These are phyloP conservation scores for Chaitophorus viminalis DNA, from an alignment of 2,888 invertebrate genomes.

Conservation along the genomic window DNA sequence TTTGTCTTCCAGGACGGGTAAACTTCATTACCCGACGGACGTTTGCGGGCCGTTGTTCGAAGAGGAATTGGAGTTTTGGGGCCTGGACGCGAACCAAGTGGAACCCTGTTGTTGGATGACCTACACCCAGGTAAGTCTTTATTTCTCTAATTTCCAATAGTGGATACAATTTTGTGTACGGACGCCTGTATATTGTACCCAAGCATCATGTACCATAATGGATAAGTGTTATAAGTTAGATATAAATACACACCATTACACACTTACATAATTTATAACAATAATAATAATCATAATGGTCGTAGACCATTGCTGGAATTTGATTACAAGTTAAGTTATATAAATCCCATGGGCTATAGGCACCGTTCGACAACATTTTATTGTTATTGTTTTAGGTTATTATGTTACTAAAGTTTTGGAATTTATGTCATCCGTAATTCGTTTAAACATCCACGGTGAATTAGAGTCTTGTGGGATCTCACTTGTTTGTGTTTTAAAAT, in stretches of 20 bases:
- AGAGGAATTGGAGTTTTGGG: constrained; percentile 99
- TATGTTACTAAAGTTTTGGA: neutral
- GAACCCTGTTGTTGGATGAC: constrained; percentile 99
- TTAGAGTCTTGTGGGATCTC: neutral
- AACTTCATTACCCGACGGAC: constrained; percentile 98
- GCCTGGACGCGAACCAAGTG: constrained; percentile 98
- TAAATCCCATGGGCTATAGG: constrained; percentile 13
- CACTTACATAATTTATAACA: neutral
- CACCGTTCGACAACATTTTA: constrained; percentile 36
- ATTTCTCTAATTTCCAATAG: neutral
- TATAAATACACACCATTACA: neutral
- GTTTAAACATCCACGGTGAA: neutral
- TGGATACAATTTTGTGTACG: neutral
- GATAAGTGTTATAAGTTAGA: neutral
- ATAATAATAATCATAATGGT: constrained; percentile 25
- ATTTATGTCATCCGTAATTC: constrained; percentile 3
- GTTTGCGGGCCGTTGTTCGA: constrained; percentile 99
- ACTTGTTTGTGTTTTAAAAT: neutral
- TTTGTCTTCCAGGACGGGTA: constrained; percentile 81
- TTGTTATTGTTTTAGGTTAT: constrained; percentile 22
- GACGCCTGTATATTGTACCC: too few relatives aligned
- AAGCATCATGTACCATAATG: neutral
- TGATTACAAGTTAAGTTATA: constrained; percentile 4
- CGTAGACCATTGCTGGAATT: neutral
- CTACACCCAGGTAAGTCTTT: constrained; percentile 81